These are phyloP conservation scores for Muscicapa adusta DNA, from an alignment of 2,113 vertebrate genomes.

Conservation along the genomic window DNA sequence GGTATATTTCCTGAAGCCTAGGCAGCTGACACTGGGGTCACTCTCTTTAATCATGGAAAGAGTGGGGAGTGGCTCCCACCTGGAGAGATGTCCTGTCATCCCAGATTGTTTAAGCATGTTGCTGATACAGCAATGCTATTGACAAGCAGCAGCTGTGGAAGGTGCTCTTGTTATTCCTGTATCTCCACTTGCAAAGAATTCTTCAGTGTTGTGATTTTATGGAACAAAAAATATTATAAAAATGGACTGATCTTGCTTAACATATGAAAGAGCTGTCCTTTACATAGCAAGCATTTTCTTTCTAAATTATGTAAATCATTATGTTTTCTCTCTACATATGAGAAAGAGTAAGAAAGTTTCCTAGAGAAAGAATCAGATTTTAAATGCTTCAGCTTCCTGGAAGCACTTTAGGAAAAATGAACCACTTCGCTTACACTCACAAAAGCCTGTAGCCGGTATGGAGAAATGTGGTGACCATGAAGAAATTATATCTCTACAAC, in stretches of 20 bases:
- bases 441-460: not conserved
- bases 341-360: not conserved
- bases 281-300: not conserved
- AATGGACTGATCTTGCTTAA: not conserved
- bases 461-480: not conserved
- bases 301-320: not conserved
- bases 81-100: conserved; percentile 17
- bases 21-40: not conserved
- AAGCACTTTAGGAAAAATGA: not conserved
- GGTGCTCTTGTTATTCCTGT: not conserved
- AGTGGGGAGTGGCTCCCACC: not conserved
- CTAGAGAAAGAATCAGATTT: not conserved
- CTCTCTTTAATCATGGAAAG: not conserved
- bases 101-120: not conserved
- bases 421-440: not conserved
- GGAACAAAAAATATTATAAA: not conserved
- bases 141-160: not conserved
- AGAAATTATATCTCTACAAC: not conserved
- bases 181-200: conserved; percentile 21
- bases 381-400: not conserved
- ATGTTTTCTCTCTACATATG: not conserved
- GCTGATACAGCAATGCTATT: not conserved
- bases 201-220: not conserved
- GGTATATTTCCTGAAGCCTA: not conserved
- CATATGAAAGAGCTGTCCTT: not conserved